A percentile compares a stretch with the other conserved stretches of the same genome.
These are phyloP conservation scores for Brachirus orientalis DNA, from an alignment of 2,113 vertebrate genomes.

Conservation along the genomic window DNA sequence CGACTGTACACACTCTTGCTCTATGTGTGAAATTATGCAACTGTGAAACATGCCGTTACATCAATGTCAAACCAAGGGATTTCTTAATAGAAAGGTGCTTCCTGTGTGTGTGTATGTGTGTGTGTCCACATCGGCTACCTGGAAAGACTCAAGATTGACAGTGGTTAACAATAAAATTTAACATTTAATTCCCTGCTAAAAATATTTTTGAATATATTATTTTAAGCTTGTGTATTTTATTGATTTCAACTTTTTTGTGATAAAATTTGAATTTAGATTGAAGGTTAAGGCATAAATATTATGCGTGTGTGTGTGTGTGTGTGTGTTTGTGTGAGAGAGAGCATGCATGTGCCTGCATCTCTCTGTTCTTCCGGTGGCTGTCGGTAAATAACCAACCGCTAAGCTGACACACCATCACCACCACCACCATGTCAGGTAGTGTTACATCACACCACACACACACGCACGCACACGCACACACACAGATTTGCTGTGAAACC, in stretches of 20 bases:
- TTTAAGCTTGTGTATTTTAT: too few species aligned
- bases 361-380: conserved; percentile 76
- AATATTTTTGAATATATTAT: too few species aligned
- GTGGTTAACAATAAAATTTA: too few species aligned
- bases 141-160: too few species aligned
- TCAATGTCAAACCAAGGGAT: conserved; percentile 20
- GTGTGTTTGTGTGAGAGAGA: conserved; percentile 26
- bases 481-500: conserved; percentile 65
- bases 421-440: conserved; percentile 77
- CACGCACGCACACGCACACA: conserved; percentile 44
- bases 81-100: conserved; percentile 67
- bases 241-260: too few species aligned
- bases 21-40: conserved; percentile 28
- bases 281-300: too few species aligned
- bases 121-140: background rate
- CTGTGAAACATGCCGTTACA: conserved; percentile 37
- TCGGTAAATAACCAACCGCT: conserved; percentile 85
- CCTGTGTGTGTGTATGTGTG: conserved; percentile 39
- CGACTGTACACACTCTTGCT: background rate
- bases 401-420: conserved; percentile 58
- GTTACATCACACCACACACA: conserved; percentile 76
- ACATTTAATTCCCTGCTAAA: too few species aligned
- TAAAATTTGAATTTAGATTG: background rate
- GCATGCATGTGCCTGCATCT: conserved; percentile 1
- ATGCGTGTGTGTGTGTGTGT: conserved; percentile 30